Evolutionary conservation across 2,888 invertebrate genomes (phyloP).

Genomic region (Syrphus vitripennis): DNA sequence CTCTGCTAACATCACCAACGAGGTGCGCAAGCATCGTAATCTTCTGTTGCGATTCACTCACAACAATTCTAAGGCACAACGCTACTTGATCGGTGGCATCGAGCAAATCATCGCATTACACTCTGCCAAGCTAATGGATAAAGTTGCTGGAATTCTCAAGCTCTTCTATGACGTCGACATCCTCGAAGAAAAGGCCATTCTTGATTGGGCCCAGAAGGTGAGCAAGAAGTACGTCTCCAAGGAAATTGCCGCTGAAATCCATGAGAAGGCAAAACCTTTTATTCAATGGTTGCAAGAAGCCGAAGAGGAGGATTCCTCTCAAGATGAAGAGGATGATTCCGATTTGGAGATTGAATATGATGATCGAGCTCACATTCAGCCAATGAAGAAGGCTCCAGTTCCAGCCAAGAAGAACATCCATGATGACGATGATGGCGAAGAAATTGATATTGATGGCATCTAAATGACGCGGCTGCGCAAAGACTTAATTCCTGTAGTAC

Average conservation of each 20-base stretch:
- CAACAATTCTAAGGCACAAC: conserved; percentile 91
- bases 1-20: conserved; percentile 85
- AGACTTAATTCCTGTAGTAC: conserved; percentile 19
- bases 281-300: conserved; percentile 98
- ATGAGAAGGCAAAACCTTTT: conserved; percentile 95
- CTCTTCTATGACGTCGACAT: conserved; percentile 97
- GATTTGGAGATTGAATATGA: conserved; percentile 92
- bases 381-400: conserved; percentile 85
- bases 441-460: conserved; percentile 96
- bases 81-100: conserved; percentile 96
- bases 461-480: conserved; percentile 81
- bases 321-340: conserved; percentile 84
- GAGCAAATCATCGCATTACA: conserved; percentile 95
- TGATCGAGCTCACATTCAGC: conserved; percentile 90
- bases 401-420: conserved; percentile 82
- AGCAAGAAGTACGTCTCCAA: conserved; percentile 96
- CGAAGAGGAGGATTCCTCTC: conserved; percentile 94
- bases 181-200: conserved; percentile 94
- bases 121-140: conserved; percentile 89
- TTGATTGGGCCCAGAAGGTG: conserved; percentile 98
- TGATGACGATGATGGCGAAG: conserved; percentile 89
- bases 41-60: conserved; percentile 91
- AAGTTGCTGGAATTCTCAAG: conserved; percentile 94
- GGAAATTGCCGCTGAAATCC: conserved; percentile 95
- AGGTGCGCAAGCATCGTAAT: conserved; percentile 89